These are phyloP conservation scores for Cheilosia urbana DNA, from an alignment of 2,888 invertebrate genomes.

Conservation along the genomic window DNA sequence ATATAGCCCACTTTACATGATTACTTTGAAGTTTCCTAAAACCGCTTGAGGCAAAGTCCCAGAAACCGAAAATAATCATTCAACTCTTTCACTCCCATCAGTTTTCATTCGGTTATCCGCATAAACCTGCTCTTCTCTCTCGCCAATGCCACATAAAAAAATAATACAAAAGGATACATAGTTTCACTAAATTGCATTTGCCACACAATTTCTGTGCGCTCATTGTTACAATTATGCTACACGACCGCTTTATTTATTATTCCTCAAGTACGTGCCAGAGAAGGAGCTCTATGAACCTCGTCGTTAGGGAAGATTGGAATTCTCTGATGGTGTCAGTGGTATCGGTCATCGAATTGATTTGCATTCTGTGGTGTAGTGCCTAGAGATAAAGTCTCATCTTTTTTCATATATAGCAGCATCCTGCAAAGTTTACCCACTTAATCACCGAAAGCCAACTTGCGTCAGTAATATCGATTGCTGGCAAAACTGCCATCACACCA, in stretches of 20 bases:
- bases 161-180: neutral
- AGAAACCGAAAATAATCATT: constrained; percentile 23
- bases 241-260: constrained; percentile 51
- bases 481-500: neutral
- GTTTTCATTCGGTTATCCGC: constrained; percentile 19
- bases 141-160: neutral
- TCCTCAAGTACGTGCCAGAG: constrained; percentile 26
- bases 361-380: constrained; percentile 26
- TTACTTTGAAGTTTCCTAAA: no score
- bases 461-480: constrained; percentile 62
- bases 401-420: neutral
- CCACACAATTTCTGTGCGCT: constrained; percentile 41
- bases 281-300: neutral
- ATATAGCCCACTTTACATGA: no score
- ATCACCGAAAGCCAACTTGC: constrained; percentile 41
- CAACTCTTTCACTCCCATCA: constrained; percentile 14
- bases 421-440: neutral
- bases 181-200: constrained; percentile 30
- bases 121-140: neutral
- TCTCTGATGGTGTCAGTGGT: neutral
- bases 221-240: constrained; percentile 46
- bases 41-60: neutral
- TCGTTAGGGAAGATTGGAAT: neutral
- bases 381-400: neutral
- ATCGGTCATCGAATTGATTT: constrained; percentile 62